Evolutionary conservation across 30 jellyfish, hydroid and myxozoan species (phyloP).

Genomic region (Aurelia sp.): DNA sequence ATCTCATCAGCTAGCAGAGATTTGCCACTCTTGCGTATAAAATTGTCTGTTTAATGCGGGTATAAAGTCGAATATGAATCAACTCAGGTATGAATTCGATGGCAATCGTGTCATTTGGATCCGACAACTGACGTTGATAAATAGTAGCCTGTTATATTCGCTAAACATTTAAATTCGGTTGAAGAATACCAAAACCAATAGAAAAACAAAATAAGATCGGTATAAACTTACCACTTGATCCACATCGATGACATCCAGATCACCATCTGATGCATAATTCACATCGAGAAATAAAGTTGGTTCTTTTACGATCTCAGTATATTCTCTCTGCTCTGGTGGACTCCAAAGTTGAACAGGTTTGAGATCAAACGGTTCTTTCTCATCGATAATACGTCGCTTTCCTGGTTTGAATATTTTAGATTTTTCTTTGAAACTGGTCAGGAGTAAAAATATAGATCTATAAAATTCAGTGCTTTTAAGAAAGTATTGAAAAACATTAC

Average conservation of each 20-base stretch:
- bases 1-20: no score
- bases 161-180: no score
- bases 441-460: not conserved
- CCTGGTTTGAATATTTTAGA: conserved; percentile 30
- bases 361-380: not conserved
- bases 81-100: no score
- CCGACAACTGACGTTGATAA: no score
- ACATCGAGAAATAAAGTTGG: conserved; percentile 48
- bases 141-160: no score
- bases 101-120: no score
- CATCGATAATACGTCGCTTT: not conserved
- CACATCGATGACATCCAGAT: conserved; percentile 42
- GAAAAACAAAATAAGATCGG: no score
- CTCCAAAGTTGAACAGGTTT: conserved; percentile 11
- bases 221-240: conserved; percentile 28
- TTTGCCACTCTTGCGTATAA: no score
- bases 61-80: no score
- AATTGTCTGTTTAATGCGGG: no score
- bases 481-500: not conserved
- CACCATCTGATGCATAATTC: conserved; percentile 73
- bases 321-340: conserved; percentile 38
- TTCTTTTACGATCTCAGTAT: conserved; percentile 47
- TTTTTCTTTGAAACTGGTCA: conserved; percentile 8
- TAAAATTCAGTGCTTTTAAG: not conserved
- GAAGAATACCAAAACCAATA: no score